Conservation (phyloP, 2,113 vertebrate genomes). For the Prunella fulvescens region DNA sequence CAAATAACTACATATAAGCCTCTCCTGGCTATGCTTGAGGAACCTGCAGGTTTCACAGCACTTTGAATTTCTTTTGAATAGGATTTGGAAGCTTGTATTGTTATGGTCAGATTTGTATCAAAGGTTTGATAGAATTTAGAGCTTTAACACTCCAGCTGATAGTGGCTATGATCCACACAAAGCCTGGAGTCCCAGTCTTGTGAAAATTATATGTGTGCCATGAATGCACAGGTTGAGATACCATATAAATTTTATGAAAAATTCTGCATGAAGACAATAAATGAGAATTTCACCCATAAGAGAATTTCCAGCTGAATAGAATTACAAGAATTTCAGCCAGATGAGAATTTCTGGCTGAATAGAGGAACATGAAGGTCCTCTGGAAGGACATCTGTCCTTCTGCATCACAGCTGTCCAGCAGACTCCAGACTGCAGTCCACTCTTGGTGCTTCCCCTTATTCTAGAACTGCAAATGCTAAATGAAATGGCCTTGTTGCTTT, state of each 20-base stretch:
- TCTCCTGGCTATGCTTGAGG: neutral
- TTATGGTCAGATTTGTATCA: neutral
- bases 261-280: neutral
- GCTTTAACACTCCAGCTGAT: neutral
- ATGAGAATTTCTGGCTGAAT: neutral
- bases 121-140: neutral
- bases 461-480: neutral
- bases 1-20: neutral
- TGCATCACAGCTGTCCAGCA: neutral
- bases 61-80: neutral
- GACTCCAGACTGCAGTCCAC: neutral
- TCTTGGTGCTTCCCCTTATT: neutral
- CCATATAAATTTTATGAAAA: neutral
- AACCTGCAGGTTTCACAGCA: neutral
- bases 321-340: neutral
- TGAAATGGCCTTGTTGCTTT: neutral
- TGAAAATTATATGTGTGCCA: neutral
- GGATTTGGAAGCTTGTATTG: neutral
- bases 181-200: accelerated
- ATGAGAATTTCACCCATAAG: neutral
- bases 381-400: neutral
- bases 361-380: neutral
- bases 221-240: neutral
- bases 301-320: neutral
- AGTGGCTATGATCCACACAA: neutral